A percentile compares a stretch with the other conserved stretches of the same genome.
Conservation (phyloP, 1,140 invertebrate species). For the Brachionus sp. region DNA sequence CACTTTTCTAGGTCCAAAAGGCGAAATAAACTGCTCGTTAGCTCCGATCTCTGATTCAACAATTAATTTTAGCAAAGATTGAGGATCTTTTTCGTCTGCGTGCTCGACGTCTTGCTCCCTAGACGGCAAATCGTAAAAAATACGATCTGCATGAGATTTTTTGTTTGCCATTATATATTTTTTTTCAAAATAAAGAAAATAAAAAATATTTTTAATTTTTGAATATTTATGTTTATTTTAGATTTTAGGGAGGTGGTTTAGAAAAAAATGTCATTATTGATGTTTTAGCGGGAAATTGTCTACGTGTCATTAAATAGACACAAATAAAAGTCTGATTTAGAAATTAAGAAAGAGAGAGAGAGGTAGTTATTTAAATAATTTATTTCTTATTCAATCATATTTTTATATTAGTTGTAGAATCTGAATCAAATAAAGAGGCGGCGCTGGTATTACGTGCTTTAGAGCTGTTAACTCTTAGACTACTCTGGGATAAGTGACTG, state of each 20-base stretch:
- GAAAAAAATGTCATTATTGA: neutral
- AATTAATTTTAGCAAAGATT: slow-evolving; percentile 11
- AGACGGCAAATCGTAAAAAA: neutral
- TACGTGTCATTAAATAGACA: neutral
- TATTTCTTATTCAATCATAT: neutral
- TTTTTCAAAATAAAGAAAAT: neutral
- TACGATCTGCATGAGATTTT: neutral
- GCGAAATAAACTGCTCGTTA: slow-evolving; percentile 3
- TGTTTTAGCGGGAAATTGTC: neutral
- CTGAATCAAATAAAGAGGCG: neutral
- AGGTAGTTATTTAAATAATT: neutral
- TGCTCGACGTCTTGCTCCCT: neutral
- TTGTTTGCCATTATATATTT: neutral
- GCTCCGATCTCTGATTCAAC: neutral
- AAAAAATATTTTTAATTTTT: neutral
- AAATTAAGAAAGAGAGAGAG: neutral
- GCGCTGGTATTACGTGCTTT: neutral
- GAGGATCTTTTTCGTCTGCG: neutral
- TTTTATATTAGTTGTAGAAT: neutral
- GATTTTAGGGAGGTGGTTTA: neutral
- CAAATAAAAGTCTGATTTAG: neutral
- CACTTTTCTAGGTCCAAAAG: neutral
- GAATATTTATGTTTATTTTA: neutral
- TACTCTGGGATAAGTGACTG: neutral
- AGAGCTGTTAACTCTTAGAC: neutral